Conservation (phyloP, 2,888 invertebrate genomes). For the Pristionchus mayeri region DNA sequence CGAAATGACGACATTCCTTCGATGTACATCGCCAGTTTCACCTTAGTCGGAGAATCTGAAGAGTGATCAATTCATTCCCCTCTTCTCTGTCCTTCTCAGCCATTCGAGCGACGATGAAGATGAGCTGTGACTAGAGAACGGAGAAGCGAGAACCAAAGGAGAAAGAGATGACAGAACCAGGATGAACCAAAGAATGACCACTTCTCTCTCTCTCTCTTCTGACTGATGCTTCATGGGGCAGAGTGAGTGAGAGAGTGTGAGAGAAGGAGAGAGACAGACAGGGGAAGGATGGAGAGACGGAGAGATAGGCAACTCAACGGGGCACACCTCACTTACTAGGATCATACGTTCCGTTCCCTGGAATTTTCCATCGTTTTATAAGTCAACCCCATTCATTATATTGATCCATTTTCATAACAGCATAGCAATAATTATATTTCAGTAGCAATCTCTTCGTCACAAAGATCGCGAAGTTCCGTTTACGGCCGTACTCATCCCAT, state of each 20-base stretch:
- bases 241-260: neutral
- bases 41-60: constrained; percentile 66
- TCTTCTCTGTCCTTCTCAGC: neutral
- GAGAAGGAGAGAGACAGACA: neutral
- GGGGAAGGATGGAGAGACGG: neutral
- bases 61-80: neutral
- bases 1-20: constrained; percentile 76
- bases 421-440: too few species aligned
- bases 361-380: too few species aligned
- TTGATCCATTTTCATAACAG: too few species aligned
- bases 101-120: too few species aligned
- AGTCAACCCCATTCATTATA: too few species aligned
- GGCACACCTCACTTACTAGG: constrained; percentile 43
- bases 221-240: too few species aligned
- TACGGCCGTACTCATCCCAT: too few species aligned
- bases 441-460: too few species aligned
- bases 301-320: neutral
- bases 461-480: too few species aligned
- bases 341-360: constrained; percentile 47
- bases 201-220: neutral
- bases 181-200: neutral
- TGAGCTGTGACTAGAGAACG: too few species aligned
- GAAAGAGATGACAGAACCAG: neutral
- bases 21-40: constrained; percentile 74
- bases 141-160: constrained; percentile 1